A percentile compares a stretch with the other conserved stretches of the same genome.
These are phyloP conservation scores for Neogobius melanostomus DNA, from an alignment of 2,113 vertebrate genomes.

Conservation along the genomic window DNA sequence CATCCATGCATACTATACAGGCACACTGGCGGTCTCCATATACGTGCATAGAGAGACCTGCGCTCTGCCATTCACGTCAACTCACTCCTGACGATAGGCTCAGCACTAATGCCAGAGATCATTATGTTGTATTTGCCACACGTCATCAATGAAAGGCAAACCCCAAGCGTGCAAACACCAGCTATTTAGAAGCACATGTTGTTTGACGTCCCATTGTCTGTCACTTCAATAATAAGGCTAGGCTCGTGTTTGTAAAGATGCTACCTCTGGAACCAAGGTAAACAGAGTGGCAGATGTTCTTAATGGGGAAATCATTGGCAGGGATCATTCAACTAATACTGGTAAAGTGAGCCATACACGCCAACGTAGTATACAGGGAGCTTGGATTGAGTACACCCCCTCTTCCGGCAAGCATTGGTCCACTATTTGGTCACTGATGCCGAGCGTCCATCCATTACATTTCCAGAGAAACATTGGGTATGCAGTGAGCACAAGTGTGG, in stretches of 20 bases:
- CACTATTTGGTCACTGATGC: constrained; percentile 18
- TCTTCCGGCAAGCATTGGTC: constrained; percentile 24
- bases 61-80: constrained; percentile 7
- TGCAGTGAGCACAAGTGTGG: constrained; percentile 26
- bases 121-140: constrained; percentile 23
- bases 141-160: constrained; percentile 28
- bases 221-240: constrained; percentile 41
- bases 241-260: constrained; percentile 56
- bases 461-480: constrained; percentile 10
- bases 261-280: constrained; percentile 51
- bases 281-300: constrained; percentile 61
- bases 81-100: constrained; percentile 8
- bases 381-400: constrained; percentile 45
- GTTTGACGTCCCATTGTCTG: constrained; percentile 40
- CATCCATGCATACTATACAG: constrained; percentile 18
- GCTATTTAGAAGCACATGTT: constrained; percentile 29
- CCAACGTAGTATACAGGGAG: constrained; percentile 64
- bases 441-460: constrained; percentile 10
- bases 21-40: constrained; percentile 16
- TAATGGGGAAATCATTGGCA: constrained; percentile 50
- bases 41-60: not conserved
- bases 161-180: constrained; percentile 9
- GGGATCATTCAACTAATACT: constrained; percentile 44
- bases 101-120: constrained; percentile 14
- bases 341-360: constrained; percentile 37